Evolutionary conservation across 2,888 invertebrate genomes (phyloP).

Genomic region (Drosophila maculinotata): DNA sequence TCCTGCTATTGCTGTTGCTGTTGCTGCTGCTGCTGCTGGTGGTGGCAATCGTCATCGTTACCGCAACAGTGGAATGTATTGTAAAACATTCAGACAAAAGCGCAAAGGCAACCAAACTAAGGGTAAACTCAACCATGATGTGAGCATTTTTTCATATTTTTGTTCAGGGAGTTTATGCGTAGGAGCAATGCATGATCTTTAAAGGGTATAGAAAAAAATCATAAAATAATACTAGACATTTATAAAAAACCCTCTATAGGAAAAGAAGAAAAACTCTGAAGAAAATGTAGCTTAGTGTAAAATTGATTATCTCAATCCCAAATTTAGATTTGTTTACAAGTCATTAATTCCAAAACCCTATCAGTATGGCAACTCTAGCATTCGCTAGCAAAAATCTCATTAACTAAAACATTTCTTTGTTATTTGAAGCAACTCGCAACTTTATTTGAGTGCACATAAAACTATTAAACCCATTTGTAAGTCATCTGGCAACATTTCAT

Average conservation of each 20-base stretch:
- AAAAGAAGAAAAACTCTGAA: too few species aligned
- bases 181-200: slow-evolving; percentile 24
- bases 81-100: slow-evolving; percentile 76
- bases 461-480: slow-evolving; percentile 38
- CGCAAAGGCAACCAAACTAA: slow-evolving; percentile 45
- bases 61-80: slow-evolving; percentile 78
- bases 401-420: slow-evolving; percentile 2
- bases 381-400: not conserved
- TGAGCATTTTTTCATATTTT: slow-evolving; percentile 48
- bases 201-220: too few species aligned
- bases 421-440: slow-evolving; percentile 18
- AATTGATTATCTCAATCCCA: not conserved
- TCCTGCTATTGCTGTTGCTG: slow-evolving; percentile 2
- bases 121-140: slow-evolving; percentile 56
- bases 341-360: not conserved
- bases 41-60: slow-evolving; percentile 80
- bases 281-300: too few species aligned
- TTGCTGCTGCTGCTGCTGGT: slow-evolving; percentile 45
- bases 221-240: not conserved
- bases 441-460: slow-evolving; percentile 34
- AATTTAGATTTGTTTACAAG: not conserved
- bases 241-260: not conserved
- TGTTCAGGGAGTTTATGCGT: slow-evolving; percentile 39
- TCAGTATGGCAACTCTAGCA: too few species aligned
- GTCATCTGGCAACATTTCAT: slow-evolving; percentile 54